Base-by-base conservation (phyloP, 2,888 invertebrate species). In the Ophion obscuratus region DNA sequence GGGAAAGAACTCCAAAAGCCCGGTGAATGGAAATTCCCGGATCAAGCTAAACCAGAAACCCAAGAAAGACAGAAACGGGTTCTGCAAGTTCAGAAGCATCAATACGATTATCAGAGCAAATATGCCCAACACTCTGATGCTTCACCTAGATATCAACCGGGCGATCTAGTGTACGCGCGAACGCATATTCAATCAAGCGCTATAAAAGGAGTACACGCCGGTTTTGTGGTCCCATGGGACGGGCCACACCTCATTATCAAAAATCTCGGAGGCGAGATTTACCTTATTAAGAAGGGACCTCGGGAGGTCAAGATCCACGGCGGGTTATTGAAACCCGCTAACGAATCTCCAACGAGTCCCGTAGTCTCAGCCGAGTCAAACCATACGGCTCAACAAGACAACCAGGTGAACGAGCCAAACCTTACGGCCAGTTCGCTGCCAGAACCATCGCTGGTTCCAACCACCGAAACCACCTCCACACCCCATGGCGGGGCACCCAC, bases 11-110 rank as follows among this genome's bases (percentile, higher is more conserved):
- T 78, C 0, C 53, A 31, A 17, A 53, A 59, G 1, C 77, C 78
- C 0, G 85, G 82, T n/a, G 85, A 81, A 27, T 81, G 85, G 82
- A 62, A 5, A 11, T 36, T 36, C 7, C 36, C 36, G 7, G 7
- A 7, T 5, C 36, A 47, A 2, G 57, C 4, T 11, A n/a, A n/a
- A 11, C 7, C 4, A 57, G 57, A 57, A 57, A 9, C 17, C 10
- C 3, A n/a, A 4, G 11, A 4, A 6, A 9, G 4, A 4, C 4
- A 57, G 14, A 9, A 27, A 27, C 27, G 57, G 14, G 57, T 11
- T 4, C 36, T 7, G 7, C 36, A 7, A 36, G 27, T 70, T 53
- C 53, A 70, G 40, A 5, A 70, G 27, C 70, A 70, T 0, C 57
- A 57, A 57, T 0, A 2, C 0, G 14, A 11, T n/a, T 57, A 57